Conservation (phyloP, 2,888 invertebrate genomes). For the Epirrita christyi region DNA sequence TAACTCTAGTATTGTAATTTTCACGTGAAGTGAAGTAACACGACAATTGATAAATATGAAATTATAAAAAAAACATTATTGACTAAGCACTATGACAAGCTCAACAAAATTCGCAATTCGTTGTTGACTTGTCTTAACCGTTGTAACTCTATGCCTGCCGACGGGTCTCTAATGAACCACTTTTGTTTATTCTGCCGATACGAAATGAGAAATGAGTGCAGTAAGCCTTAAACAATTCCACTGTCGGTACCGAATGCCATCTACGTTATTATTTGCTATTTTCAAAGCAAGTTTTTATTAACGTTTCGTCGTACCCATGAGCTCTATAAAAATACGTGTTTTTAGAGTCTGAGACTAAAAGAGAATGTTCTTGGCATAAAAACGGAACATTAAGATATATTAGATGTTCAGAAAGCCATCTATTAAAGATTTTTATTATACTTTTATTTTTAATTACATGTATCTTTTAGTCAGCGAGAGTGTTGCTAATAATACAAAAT, state of each 20-base stretch:
- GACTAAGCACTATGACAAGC: neutral
- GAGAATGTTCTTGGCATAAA: too few species aligned
- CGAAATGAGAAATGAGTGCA: slow-evolving; percentile 79
- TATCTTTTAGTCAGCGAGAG: too few species aligned
- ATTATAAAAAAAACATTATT: neutral
- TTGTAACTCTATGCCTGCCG: slow-evolving; percentile 58
- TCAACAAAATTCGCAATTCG: neutral
- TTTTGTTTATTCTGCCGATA: slow-evolving; percentile 75
- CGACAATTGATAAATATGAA: neutral
- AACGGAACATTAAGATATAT: too few species aligned
- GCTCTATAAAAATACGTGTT: neutral
- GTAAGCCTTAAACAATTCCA: slow-evolving; percentile 64
- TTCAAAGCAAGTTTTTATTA: neutral
- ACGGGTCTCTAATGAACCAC: slow-evolving; percentile 75
- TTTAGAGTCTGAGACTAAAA: too few species aligned
- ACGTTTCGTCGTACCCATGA: neutral
- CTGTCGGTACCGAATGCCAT: slow-evolving; percentile 35
- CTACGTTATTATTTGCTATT: slow-evolving; percentile 12
- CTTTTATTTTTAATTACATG: too few species aligned
- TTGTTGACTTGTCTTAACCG: slow-evolving; percentile 38
- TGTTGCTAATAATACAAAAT: too few species aligned
- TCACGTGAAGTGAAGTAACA: too few species aligned
- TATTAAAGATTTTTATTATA: too few species aligned
- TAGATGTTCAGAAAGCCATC: too few species aligned
- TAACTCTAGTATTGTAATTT: too few species aligned